Conservation (phyloP, 1,140 invertebrate species). For the Ceratosolen fusciceps region DNA sequence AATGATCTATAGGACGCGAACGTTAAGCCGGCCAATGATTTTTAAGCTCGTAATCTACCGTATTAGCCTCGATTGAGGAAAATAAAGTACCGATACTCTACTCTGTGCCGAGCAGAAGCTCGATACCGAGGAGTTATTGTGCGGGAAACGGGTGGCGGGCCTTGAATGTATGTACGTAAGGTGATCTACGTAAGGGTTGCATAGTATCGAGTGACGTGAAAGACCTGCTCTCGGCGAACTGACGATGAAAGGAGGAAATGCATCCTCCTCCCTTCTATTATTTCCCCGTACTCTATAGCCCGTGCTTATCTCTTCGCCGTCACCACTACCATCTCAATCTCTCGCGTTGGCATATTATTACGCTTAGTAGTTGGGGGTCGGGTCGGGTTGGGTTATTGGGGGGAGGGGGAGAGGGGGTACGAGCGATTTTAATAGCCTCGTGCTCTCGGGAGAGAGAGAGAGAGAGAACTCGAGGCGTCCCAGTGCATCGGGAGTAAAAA, state of each 20-base stretch:
- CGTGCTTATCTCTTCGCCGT: background rate
- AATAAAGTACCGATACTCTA: too few species aligned
- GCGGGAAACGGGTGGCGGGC: background rate
- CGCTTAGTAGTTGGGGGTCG: background rate
- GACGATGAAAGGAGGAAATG: background rate
- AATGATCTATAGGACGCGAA: too few species aligned
- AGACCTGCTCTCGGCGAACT: background rate
- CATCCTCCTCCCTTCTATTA: background rate
- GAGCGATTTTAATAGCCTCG: slow-evolving; percentile 29
- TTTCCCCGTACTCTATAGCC: background rate
- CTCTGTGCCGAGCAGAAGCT: too few species aligned
- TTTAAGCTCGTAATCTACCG: too few species aligned
- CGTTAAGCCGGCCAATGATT: too few species aligned
- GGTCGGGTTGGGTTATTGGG: background rate
- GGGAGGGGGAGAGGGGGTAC: background rate
- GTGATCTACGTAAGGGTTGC: background rate
- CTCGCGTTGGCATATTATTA: background rate
- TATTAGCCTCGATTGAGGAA: too few species aligned
- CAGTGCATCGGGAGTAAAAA: slow-evolving; percentile 34
- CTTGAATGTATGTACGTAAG: slow-evolving; percentile 10
- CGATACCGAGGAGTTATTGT: slow-evolving; percentile 10
- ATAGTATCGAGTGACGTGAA: slow-evolving; percentile 32
- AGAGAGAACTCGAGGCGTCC: slow-evolving; percentile 18
- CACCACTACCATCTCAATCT: too few species aligned
- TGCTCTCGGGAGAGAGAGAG: background rate